Base-by-base conservation (phyloP, 2,797 vertebrate genomes). In the Pteropus rufus region DNA sequence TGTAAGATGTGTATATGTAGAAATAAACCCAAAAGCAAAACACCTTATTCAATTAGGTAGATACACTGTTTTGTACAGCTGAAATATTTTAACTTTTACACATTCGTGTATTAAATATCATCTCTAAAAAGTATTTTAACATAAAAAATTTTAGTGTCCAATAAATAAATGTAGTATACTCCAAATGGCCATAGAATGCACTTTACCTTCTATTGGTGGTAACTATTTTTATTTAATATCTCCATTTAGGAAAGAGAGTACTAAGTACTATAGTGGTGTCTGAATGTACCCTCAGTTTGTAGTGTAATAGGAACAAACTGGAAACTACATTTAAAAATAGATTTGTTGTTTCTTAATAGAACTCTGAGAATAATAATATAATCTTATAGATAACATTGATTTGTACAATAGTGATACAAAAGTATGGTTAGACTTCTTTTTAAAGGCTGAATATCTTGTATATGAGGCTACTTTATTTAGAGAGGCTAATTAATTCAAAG, bases 401-500 rank as follows among this genome's bases (percentile, higher is more conserved):
- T 75, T 84, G 7, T 81, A 15, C 6, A 81, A 1, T 92, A 79
- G 52, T 95, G 73, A 56, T 76, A 73, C n/a, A 62, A 79, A 67
- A 75, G 7, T 83, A 15, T 84, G 10, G 39, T 65, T 83, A 76
- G 15, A 2, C 24, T 44, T 96, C 81, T 49, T 75, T 82, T 79
- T 49, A 85, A 96, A 18, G 52, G 29, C 18, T 89, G 4, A 7
- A 3, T 82, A 73, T 29, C 15, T n/a, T 91, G 29, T 73, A 36
- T 70, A 24, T 85, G 62, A 89, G 70, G 23, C 41, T 3, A 73
- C 34, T 77, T 96, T 76, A 76, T 76, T 90, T 94, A 95, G 72
- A 92, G 94, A 67, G 96, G 41, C 23, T 91, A 72, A 65, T 89
- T 94, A 92, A 91, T 90, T 94, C 10, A 84, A 86, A 39, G 19